Evolutionary conservation across 2,113 vertebrate genomes (phyloP).

Genomic region (Polypterus senegalus): DNA sequence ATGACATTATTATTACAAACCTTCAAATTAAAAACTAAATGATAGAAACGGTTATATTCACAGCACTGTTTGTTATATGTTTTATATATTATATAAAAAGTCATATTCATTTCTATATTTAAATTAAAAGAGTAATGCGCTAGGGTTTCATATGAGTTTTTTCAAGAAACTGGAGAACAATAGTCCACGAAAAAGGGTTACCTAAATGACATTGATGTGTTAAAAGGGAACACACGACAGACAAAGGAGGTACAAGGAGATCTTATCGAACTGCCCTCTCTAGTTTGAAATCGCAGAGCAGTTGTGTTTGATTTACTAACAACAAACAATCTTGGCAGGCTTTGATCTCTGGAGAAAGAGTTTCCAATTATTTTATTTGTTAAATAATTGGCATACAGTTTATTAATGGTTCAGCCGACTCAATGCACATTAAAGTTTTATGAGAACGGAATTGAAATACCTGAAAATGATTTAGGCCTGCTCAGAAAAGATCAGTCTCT

Average conservation of each 20-base stretch:
- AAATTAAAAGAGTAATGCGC: too few relatives aligned
- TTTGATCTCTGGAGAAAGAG: conserved; percentile 41
- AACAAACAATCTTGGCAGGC: conserved; percentile 53
- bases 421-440: too few relatives aligned
- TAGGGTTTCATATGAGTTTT: conserved; percentile 54
- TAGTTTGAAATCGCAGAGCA: conserved; percentile 50
- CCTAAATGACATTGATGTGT: conserved; percentile 60
- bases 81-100: background rate
- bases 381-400: too few relatives aligned
- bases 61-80: background rate
- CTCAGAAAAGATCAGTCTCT: too few relatives aligned
- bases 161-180: conserved; percentile 58
- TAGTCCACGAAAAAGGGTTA: conserved; percentile 56
- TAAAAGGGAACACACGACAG: conserved; percentile 55
- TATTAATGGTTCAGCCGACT: too few relatives aligned
- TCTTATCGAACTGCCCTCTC: conserved; percentile 51
- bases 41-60: background rate
- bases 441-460: too few relatives aligned
- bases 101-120: too few relatives aligned
- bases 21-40: background rate
- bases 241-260: conserved; percentile 53
- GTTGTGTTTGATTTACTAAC: conserved; percentile 58
- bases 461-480: too few relatives aligned
- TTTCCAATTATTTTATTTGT: too few relatives aligned
- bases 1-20: background rate